Base-by-base conservation (phyloP, 2,797 vertebrate genomes). In the Enteromius treurensis region DNA sequence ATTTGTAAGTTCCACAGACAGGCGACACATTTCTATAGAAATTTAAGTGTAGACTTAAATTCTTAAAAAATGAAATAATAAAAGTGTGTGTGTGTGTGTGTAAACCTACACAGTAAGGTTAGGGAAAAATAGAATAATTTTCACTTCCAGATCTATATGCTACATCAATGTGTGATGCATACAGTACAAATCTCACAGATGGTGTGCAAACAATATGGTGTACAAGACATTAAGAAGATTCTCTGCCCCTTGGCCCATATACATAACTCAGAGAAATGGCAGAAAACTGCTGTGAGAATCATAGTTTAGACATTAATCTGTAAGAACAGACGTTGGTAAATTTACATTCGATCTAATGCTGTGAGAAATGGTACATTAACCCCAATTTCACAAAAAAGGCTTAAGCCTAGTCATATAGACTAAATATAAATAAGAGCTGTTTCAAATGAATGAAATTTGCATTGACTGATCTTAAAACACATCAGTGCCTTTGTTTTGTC, bases 151-250 rank as follows among this genome's bases (percentile, higher is more conserved):
- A 3, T 49, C 62, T 81, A 77, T 85, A 45, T 11, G 42, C 42
- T 45, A 73, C 47, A 55, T 71, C 32, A 81, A 64, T 45, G 13
- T 71, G 34, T 80, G 40, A 68, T 64, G 64, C 53, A 80, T 60
- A 58, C 40, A 42, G 40, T 42, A 2, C 51, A 26, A 26, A 47
- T 21, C 19, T 73, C 40, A 69, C 60, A 77, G 73, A 47, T 76
- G 64, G 51, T 60, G 40, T 67, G 47, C 53, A 67, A 71, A 32
- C 62, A 51, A 23, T 74, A 68, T 84, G 68, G 65, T 75, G 9
- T 26, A 37, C 26, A 77, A 77, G 70, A 21, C 3, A 40, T 23
- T 42, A 47, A 80, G 71, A 83, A 78, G 29, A 68, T 80, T 37
- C 58, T 34, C 47, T 45, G 74, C 71, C 40, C 32, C 23, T 34